phyloP scores from a whole-genome alignment of 1,140 invertebrate genomes.

The Agrypnia vestita region DNA sequence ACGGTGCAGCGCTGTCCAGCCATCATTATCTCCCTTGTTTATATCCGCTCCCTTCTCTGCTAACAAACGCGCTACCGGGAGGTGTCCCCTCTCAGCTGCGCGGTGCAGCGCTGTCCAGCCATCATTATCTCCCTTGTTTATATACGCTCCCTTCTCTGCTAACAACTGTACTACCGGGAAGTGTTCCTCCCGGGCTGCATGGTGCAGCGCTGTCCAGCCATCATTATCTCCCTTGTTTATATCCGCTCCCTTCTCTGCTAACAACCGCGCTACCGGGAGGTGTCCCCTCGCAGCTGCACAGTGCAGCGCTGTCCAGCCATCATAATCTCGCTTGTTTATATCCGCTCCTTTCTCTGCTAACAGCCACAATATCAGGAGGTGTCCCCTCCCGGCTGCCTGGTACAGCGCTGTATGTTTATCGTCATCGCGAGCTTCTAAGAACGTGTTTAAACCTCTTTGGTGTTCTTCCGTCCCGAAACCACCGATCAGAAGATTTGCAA shows the following conservation, averaged over 20 bases:
- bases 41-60: too few species aligned
- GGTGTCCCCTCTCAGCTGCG: too few species aligned
- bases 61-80: too few species aligned
- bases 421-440: too few species aligned
- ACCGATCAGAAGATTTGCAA: too few species aligned
- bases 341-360: background rate
- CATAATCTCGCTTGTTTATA: background rate
- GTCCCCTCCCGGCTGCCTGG: background rate
- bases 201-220: background rate
- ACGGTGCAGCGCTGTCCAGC: too few species aligned
- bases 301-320: background rate
- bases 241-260: background rate
- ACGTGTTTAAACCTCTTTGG: too few species aligned
- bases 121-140: background rate
- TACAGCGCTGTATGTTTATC: background rate
- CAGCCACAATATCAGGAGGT: background rate
- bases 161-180: background rate
- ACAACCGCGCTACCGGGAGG: background rate
- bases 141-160: background rate
- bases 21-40: too few species aligned
- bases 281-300: background rate
- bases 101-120: background rate
- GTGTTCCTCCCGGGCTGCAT: background rate
- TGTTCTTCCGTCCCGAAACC: too few species aligned
- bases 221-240: background rate